phyloP scores from a whole-genome alignment of 2,888 invertebrate genomes.

The Xylota sylvarum region DNA sequence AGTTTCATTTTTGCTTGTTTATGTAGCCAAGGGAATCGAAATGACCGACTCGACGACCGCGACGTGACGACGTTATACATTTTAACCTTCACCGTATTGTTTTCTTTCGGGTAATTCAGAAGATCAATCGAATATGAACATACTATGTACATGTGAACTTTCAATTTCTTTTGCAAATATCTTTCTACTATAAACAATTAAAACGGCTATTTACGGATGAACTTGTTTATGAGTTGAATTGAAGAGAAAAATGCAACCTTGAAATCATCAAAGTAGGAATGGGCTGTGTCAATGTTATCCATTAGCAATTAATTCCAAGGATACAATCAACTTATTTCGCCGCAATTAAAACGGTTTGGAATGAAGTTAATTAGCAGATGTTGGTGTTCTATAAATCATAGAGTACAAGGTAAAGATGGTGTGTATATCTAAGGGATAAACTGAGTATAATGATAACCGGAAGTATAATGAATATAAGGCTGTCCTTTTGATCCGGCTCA shows the following conservation, averaged over 20 bases:
- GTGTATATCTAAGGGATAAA: background rate
- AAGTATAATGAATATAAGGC: too few species aligned
- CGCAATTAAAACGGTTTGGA: constrained; percentile 9
- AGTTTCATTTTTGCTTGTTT: background rate
- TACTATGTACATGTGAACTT: background rate
- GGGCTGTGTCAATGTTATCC: constrained; percentile 42
- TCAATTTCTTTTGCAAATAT: constrained; percentile 18
- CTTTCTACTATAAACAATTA: constrained; percentile 42
- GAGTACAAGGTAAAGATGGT: background rate
- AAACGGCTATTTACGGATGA: constrained; percentile 45
- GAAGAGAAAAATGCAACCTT: constrained; percentile 25
- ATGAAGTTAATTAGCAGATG: background rate
- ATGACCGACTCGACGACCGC: too few species aligned
- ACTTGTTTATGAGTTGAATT: constrained; percentile 49
- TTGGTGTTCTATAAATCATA: background rate
- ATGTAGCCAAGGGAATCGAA: constrained; percentile 3
- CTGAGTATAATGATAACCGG: background rate
- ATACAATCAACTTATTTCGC: background rate
- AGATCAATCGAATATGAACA: constrained; percentile 16
- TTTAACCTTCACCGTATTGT: constrained; percentile 35
- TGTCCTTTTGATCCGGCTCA: too few species aligned
- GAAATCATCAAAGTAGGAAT: constrained; percentile 40
- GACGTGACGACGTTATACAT: constrained; percentile 5
- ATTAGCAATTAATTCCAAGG: constrained; percentile 43
- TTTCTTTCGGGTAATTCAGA: constrained; percentile 22